Base-by-base conservation (phyloP, 1,140 invertebrate species). In the Drosophila bifasciata region DNA sequence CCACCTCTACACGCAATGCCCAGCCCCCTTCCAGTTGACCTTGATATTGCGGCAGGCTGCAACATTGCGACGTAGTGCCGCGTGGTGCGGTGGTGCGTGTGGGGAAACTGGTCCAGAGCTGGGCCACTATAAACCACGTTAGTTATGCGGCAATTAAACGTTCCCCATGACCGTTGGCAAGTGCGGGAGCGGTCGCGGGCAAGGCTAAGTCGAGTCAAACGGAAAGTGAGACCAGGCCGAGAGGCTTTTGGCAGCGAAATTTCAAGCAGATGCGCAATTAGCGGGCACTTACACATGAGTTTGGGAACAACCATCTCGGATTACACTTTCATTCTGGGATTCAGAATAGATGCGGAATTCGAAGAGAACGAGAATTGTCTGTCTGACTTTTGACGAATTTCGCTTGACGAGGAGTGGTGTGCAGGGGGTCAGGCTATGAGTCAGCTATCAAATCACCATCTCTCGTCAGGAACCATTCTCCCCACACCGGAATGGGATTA, bases 181-280 rank as follows among this genome's bases (percentile, higher is more conserved):
- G 61, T 62, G 53, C 60, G 61, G 19, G 19, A 3, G 19, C 19
- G 19, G 19, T 2, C 19, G 0, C 2, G 0, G 62, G 40, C 36
- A 52, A 52, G 60, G 52, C 63, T 73, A 68, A 63, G 59, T 44
- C 50, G 49, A 78, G 69, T 64, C 57, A 48, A 59, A 62, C 19
- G 52, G 66, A 58, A 76, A 84, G 67, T 25, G 74, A 83, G 56
- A 84, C 64, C 60, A 70, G 46, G 69, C 46, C 16, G 45, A 17
- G 21, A 59, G 58, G 40, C 28, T 51, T 28, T 51, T 28, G 41
- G 21, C 53, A 49, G 50, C 5, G 32, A 66, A 83, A 67, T 71
- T 69, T 68, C 41, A 63, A 5, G 64, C 86, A 89, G 86, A 90
- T 89, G 86, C 71, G 86, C 86, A 90, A 88, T 89, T 90, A 86